Evolutionary conservation across 35 echinoderm and acorn worm genomes (phyloP).

Genomic region (Hemicentrotus pulcherrimus): DNA sequence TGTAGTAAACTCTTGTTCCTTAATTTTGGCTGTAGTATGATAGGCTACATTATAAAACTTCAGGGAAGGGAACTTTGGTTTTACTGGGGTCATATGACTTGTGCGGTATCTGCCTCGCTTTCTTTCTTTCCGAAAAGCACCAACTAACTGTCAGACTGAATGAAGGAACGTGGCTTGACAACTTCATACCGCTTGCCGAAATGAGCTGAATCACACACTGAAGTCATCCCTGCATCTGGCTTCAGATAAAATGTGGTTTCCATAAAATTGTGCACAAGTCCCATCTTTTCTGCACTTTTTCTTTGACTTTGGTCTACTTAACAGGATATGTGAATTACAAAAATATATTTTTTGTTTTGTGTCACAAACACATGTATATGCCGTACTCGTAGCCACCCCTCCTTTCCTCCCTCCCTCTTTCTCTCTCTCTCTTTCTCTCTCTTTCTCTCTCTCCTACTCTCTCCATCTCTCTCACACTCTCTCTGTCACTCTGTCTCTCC

Average conservation of each 20-base stretch:
- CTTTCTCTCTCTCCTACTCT: neutral
- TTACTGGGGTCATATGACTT: slow-evolving; percentile 16
- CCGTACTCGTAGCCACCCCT: too few species aligned
- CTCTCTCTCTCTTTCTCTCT: neutral
- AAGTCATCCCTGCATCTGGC: neutral
- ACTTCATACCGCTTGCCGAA: slow-evolving; percentile 22
- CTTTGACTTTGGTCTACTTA: neutral
- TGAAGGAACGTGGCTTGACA: neutral
- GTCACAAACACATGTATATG: neutral
- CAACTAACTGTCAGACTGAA: slow-evolving; percentile 45
- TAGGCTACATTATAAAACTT: neutral
- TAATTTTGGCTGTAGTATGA: neutral
- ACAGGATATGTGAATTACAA: neutral
- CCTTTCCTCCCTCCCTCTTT: neutral
- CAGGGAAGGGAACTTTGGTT: neutral
- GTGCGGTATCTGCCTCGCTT: slow-evolving; percentile 29
- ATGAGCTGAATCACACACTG: slow-evolving; percentile 38
- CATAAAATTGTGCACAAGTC: neutral
- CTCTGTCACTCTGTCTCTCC: neutral
- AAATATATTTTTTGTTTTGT: neutral
- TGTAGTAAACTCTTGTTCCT: neutral
- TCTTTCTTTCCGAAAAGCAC: slow-evolving; percentile 41
- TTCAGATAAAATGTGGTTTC: neutral
- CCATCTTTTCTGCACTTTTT: neutral
- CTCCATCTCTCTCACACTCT: neutral